These are phyloP conservation scores for Drosophila littoralis DNA, from an alignment of 1,140 invertebrate species.

Conservation along the genomic window DNA sequence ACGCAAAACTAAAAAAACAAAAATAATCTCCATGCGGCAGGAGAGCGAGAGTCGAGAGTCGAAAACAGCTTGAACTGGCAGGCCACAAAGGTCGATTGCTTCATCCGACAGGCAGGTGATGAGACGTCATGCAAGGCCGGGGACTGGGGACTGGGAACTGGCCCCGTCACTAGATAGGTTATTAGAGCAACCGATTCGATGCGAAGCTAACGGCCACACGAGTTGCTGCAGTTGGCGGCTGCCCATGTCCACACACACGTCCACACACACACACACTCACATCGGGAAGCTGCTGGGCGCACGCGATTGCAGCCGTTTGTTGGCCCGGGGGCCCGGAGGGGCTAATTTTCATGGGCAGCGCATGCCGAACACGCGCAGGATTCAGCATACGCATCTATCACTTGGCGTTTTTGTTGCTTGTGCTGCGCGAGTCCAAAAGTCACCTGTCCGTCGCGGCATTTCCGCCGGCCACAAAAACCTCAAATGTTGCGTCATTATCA, in stretches of 20 bases:
- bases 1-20: conserved; percentile 43
- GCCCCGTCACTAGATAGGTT: conserved; percentile 53
- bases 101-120: conserved; percentile 82
- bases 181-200: conserved; percentile 62
- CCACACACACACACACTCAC: not conserved
- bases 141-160: not conserved
- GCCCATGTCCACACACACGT: conserved; percentile 30
- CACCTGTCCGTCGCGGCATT: conserved; percentile 73
- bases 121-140: conserved; percentile 68
- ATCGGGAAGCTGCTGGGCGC: conserved; percentile 35
- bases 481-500: conserved; percentile 81
- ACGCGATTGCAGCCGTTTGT: conserved; percentile 69
- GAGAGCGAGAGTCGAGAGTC: conserved; percentile 21
- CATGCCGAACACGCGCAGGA: conserved; percentile 71
- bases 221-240: conserved; percentile 15
- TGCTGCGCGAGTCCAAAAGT: conserved; percentile 48
- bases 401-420: not conserved
- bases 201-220: conserved; percentile 24
- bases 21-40: conserved; percentile 33
- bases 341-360: conserved; percentile 74
- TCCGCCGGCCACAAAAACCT: conserved; percentile 70
- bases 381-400: conserved; percentile 30
- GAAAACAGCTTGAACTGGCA: conserved; percentile 1
- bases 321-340: conserved; percentile 34
- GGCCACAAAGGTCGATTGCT: conserved; percentile 68